Conservation (phyloP, 1,140 invertebrate genomes). For the Drosophila cardini region DNA sequence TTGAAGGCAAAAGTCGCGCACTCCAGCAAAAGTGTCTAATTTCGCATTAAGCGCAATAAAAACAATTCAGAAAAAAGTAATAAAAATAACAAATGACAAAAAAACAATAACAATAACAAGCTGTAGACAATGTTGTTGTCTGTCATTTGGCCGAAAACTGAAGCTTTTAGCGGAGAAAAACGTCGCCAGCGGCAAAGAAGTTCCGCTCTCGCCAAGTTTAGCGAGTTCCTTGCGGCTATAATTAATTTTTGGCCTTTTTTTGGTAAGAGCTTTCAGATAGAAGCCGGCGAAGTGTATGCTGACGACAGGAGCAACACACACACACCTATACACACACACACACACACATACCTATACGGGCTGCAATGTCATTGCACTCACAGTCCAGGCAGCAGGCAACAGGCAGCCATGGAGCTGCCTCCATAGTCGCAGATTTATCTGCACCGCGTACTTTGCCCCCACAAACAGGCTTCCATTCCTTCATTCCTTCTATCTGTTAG, state of each 20-base stretch:
- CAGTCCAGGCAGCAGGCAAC: conserved; percentile 11
- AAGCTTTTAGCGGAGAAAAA: conserved; percentile 22
- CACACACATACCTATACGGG: too few species aligned
- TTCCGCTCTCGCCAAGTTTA: conserved; percentile 24
- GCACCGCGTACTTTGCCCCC: conserved; percentile 73
- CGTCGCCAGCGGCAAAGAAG: conserved; percentile 26
- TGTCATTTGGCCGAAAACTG: conserved; percentile 26
- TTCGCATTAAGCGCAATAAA: conserved; percentile 59
- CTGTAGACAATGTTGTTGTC: conserved; percentile 43
- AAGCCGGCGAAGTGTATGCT: background rate
- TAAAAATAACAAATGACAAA: conserved; percentile 12
- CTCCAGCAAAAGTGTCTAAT: conserved; percentile 77
- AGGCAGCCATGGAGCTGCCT: conserved; percentile 9
- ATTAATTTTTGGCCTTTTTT: conserved; percentile 54
- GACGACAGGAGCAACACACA: conserved; percentile 33
- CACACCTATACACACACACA: too few species aligned
- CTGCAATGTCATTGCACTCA: conserved; percentile 70
- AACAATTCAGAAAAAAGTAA: conserved; percentile 30
- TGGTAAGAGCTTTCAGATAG: conserved; percentile 42
- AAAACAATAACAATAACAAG: conserved; percentile 42
- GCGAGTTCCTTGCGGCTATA: conserved; percentile 63
- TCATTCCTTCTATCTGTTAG: conserved; percentile 40
- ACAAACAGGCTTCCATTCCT: conserved; percentile 70
- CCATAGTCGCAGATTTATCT: conserved; percentile 69
- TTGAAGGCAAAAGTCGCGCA: conserved; percentile 13